Conservation (phyloP, 2,888 invertebrate genomes). For the Eupelmus urozonus region DNA sequence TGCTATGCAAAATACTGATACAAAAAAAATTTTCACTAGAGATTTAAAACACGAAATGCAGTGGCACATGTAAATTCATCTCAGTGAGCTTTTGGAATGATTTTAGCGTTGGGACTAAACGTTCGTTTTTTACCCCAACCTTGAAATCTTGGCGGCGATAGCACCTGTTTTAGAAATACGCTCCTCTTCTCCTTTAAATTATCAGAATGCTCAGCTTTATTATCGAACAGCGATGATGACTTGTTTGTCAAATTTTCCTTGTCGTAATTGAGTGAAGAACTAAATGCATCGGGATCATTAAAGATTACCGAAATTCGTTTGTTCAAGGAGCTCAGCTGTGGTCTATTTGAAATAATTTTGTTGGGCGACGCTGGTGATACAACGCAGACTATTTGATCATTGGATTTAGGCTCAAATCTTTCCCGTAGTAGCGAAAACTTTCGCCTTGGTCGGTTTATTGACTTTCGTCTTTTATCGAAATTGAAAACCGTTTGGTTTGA, state of each 20-base stretch:
- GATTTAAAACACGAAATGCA: background rate
- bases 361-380: conserved; percentile 57
- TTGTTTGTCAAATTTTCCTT: conserved; percentile 70
- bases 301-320: conserved; percentile 62
- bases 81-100: conserved; percentile 63
- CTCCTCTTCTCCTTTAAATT: conserved; percentile 79
- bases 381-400: conserved; percentile 61
- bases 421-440: conserved; percentile 82
- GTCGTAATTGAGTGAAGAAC: conserved; percentile 63
- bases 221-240: conserved; percentile 58
- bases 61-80: background rate
- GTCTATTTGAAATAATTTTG: conserved; percentile 34
- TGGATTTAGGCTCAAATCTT: conserved; percentile 80
- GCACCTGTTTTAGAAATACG: conserved; percentile 80
- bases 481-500: conserved; percentile 6
- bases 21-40: background rate
- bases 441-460: conserved; percentile 78
- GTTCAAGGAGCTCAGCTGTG: conserved; percentile 36
- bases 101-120: conserved; percentile 67
- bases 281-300: conserved; percentile 61
- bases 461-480: conserved; percentile 61
- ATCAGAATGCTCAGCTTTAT: conserved; percentile 59
- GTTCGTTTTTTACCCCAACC: conserved; percentile 72
- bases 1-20: background rate
- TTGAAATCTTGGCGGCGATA: conserved; percentile 80